Evolutionary conservation across 2,888 invertebrate species (phyloP).

Genomic region (Malthinus flaveolus): DNA sequence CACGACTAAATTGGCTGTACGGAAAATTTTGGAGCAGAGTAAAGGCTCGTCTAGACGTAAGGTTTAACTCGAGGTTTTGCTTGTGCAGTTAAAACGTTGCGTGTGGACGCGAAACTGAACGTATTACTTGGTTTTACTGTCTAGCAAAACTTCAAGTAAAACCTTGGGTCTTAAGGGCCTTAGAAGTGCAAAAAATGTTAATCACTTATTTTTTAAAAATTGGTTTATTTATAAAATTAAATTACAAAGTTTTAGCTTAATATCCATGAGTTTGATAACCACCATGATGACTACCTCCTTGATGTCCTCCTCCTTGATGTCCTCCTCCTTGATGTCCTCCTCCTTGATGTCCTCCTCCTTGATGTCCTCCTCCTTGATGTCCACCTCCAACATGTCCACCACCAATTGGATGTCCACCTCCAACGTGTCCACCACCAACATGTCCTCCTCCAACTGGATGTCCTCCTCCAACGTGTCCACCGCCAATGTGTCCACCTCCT

Average conservation of each 20-base stretch:
- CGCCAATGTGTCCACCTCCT: not conserved
- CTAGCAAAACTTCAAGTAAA: too few species aligned
- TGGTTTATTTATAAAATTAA: not conserved
- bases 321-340: slow-evolving; percentile 2
- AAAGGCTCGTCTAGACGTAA: too few species aligned
- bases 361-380: not conserved
- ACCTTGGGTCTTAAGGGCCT: too few species aligned
- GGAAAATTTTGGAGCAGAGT: too few species aligned
- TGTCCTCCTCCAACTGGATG: slow-evolving; percentile 4
- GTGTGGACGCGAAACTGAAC: too few species aligned
- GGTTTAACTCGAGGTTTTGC: too few species aligned
- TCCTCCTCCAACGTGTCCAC: not conserved
- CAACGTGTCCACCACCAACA: not conserved
- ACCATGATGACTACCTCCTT: slow-evolving; percentile 1
- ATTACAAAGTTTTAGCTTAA: not conserved
- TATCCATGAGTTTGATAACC: not conserved
- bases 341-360: not conserved
- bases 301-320: slow-evolving; percentile 1
- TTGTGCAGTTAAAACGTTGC: too few species aligned
- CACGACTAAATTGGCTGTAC: not conserved
- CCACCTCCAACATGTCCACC: not conserved
- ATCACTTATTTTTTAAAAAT: too few species aligned
- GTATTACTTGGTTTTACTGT: too few species aligned
- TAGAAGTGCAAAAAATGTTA: too few species aligned
- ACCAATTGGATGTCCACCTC: not conserved